These are phyloP conservation scores for Protobothrops flavoviridis DNA, from an alignment of 2,113 vertebrate species.

Conservation along the genomic window DNA sequence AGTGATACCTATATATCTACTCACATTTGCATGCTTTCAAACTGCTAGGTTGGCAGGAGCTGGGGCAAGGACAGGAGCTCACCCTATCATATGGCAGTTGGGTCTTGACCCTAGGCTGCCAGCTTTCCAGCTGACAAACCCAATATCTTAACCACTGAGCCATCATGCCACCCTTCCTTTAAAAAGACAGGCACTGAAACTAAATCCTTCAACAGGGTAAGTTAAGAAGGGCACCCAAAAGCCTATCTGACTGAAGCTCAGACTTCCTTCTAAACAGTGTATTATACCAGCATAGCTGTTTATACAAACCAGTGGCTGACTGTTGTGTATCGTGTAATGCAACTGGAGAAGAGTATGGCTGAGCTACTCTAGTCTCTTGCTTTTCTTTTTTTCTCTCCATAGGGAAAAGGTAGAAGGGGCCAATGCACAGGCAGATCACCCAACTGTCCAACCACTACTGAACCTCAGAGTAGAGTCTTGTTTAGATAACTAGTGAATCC, in stretches of 20 bases:
- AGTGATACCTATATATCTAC: not conserved
- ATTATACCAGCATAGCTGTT: slow-evolving; percentile 52
- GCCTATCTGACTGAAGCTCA: slow-evolving; percentile 47
- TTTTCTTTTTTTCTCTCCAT: slow-evolving; percentile 42
- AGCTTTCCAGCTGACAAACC: not conserved
- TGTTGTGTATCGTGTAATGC: slow-evolving; percentile 47
- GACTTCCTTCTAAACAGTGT: slow-evolving; percentile 61
- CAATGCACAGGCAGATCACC: slow-evolving; percentile 68
- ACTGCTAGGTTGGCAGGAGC: not conserved
- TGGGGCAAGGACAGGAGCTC: not conserved
- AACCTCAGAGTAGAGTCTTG: slow-evolving; percentile 58
- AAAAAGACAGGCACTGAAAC: slow-evolving; percentile 43
- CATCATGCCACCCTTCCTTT: slow-evolving; percentile 3
- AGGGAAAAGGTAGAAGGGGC: slow-evolving; percentile 37
- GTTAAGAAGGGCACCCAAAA: slow-evolving; percentile 32
- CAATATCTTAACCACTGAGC: not conserved
- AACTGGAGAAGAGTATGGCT: slow-evolving; percentile 56
- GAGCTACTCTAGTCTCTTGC: slow-evolving; percentile 50
- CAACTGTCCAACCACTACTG: slow-evolving; percentile 51
- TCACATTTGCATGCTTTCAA: not conserved
- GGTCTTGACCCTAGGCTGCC: not conserved
- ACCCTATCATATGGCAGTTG: not conserved
- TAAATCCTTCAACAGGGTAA: slow-evolving; percentile 40
- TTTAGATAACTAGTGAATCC: slow-evolving; percentile 68
- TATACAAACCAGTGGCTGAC: slow-evolving; percentile 45